Conservation (phyloP, 2,113 vertebrate species). For the Gnathonemus longibarbis region DNA sequence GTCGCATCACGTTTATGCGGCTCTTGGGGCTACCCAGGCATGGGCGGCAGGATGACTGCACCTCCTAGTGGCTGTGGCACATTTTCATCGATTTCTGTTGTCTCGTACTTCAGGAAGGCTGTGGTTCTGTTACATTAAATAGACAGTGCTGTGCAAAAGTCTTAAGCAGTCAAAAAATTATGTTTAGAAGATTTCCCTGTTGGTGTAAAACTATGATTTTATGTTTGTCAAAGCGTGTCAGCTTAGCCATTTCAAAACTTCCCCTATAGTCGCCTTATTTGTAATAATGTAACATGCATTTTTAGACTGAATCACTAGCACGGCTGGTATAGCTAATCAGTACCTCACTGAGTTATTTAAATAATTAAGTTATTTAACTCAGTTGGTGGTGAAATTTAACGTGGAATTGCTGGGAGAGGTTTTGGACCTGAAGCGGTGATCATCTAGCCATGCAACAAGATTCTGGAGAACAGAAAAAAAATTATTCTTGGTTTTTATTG, state of each 20-base stretch:
- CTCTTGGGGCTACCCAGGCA: not conserved
- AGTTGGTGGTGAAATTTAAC: not conserved
- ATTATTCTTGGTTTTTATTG: not conserved
- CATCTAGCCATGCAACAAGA: not conserved
- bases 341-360: not conserved
- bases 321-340: not conserved
- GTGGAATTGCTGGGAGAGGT: not conserved
- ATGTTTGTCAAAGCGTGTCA: not conserved
- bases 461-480: not conserved
- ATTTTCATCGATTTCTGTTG: not conserved
- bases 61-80: conserved; percentile 47
- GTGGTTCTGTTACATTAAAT: not conserved
- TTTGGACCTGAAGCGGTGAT: not conserved
- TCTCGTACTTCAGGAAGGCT: not conserved
- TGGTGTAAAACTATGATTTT: not conserved
- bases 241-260: not conserved
- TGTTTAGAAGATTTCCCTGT: not conserved
- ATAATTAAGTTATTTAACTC: not conserved
- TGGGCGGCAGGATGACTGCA: conserved; percentile 27
- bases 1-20: conserved; percentile 14
- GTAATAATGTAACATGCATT: not conserved
- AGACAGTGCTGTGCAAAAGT: not conserved
- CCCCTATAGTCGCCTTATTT: not conserved
- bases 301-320: not conserved
- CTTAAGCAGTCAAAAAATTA: not conserved